Percentiles rank a stretch among this genome's conserved stretches.
phyloP scores from a whole-genome alignment of 30 jellyfish, hydroid and myxozoan species.

The Cassiopea xamachana region DNA sequence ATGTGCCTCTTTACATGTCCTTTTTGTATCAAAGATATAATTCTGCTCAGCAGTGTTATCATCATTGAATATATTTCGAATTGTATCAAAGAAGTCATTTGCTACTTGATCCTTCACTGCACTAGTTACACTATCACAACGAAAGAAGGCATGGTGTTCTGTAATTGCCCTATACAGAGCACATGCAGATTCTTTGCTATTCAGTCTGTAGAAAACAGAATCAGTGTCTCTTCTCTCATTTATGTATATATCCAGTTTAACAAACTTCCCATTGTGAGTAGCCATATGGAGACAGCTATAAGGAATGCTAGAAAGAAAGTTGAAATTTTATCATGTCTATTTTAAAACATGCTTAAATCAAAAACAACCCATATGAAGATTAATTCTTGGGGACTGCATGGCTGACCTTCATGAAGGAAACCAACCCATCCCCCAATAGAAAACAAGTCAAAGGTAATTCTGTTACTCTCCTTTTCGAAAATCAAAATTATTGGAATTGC shows the following conservation, averaged over 20 bases:
- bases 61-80: constrained; percentile 78
- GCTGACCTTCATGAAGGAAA: too few relatives aligned
- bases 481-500: too few relatives aligned
- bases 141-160: constrained; percentile 96
- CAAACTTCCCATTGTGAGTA: constrained; percentile 94
- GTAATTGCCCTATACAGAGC: constrained; percentile 94
- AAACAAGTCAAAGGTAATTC: too few relatives aligned
- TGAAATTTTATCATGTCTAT: too few relatives aligned
- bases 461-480: too few relatives aligned
- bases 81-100: constrained; percentile 87
- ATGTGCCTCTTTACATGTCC: constrained; percentile 98
- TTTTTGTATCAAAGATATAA: constrained; percentile 92
- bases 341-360: too few relatives aligned
- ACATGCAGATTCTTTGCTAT: constrained; percentile 95
- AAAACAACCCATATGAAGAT: too few relatives aligned
- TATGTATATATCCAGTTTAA: constrained; percentile 65
- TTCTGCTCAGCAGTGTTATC: constrained; percentile 85
- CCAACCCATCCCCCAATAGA: too few relatives aligned
- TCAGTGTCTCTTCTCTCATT: constrained; percentile 85
- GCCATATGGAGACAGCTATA: constrained; percentile 93
- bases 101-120: constrained; percentile 98
- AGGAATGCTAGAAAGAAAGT: constrained; percentile 75
- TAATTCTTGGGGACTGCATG: too few relatives aligned
- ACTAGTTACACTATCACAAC: constrained; percentile 93
- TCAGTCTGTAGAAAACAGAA: constrained; percentile 67